Conservation (phyloP, 2,888 invertebrate genomes). For the Bursaphelenchus okinawaensis region DNA sequence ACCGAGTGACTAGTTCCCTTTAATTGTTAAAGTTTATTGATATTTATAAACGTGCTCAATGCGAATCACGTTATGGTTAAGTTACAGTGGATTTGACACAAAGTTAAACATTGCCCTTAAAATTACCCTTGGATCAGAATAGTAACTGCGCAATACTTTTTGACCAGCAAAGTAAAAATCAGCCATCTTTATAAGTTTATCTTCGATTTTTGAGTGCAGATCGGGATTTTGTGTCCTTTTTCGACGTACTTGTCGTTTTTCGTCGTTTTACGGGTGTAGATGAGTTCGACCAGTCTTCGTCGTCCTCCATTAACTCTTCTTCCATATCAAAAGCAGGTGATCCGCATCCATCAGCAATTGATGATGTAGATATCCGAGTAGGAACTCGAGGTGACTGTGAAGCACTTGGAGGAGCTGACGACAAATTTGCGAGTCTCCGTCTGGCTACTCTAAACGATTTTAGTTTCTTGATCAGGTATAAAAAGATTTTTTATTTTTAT, state of each 20-base stretch:
- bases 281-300: background rate
- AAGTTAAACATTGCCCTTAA: too few relatives aligned
- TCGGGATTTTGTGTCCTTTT: background rate
- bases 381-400: background rate
- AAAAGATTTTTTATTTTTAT: too few relatives aligned
- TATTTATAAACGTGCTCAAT: background rate
- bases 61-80: background rate
- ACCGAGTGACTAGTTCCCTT: background rate
- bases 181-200: too few relatives aligned
- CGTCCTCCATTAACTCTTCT: background rate
- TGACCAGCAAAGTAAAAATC: too few relatives aligned
- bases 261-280: background rate
- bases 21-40: background rate
- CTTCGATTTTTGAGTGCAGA: background rate
- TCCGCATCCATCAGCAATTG: background rate
- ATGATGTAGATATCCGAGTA: background rate
- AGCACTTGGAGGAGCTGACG: background rate
- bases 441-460: constrained; percentile 11
- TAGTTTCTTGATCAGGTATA: too few relatives aligned
- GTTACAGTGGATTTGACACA: too few relatives aligned
- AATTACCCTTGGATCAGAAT: too few relatives aligned
- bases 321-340: background rate
- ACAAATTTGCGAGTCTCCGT: constrained; percentile 13
- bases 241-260: background rate
- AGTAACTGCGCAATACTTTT: too few relatives aligned